Percentiles rank a stretch among this genome's conserved stretches.
phyloP scores from a whole-genome alignment of 1,140 invertebrate species.

The Adelges cooleyi region DNA sequence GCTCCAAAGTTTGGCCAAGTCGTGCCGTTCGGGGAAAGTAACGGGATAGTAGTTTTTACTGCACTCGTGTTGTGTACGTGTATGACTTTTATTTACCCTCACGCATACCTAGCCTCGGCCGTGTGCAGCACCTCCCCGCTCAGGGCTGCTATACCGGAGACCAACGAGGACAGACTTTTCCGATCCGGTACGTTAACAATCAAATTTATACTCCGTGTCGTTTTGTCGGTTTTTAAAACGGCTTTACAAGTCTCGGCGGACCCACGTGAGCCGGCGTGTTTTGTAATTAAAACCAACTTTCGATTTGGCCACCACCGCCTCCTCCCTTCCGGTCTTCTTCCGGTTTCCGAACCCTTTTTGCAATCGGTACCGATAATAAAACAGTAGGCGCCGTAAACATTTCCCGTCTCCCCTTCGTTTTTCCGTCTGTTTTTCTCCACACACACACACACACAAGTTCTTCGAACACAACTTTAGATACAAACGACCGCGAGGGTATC shows the following conservation, averaged over 20 bases:
- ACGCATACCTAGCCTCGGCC: too few species aligned
- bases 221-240: slow-evolving; percentile 27
- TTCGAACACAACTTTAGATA: too few species aligned
- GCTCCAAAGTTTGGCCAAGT: not conserved
- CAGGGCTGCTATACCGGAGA: too few species aligned
- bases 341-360: not conserved
- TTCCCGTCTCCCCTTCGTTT: not conserved
- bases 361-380: not conserved
- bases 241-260: slow-evolving; percentile 23
- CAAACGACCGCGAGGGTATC: too few species aligned
- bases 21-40: slow-evolving; percentile 4
- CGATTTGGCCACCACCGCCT: too few species aligned
- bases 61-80: not conserved
- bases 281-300: slow-evolving; percentile 23
- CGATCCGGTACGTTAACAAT: slow-evolving; percentile 27
- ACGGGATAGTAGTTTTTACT: slow-evolving; percentile 11
- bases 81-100: slow-evolving; percentile 15
- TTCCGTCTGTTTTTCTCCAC: too few species aligned
- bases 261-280: not conserved
- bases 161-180: not conserved
- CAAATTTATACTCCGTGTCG: slow-evolving; percentile 23
- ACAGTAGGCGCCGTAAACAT: not conserved
- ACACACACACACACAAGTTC: too few species aligned
- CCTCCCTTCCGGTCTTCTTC: not conserved
- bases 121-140: too few species aligned